Evolutionary conservation across 2,113 vertebrate genomes (phyloP), one percentile per base, ranked within the genome.

Genomic region (Chionis minor): DNA sequence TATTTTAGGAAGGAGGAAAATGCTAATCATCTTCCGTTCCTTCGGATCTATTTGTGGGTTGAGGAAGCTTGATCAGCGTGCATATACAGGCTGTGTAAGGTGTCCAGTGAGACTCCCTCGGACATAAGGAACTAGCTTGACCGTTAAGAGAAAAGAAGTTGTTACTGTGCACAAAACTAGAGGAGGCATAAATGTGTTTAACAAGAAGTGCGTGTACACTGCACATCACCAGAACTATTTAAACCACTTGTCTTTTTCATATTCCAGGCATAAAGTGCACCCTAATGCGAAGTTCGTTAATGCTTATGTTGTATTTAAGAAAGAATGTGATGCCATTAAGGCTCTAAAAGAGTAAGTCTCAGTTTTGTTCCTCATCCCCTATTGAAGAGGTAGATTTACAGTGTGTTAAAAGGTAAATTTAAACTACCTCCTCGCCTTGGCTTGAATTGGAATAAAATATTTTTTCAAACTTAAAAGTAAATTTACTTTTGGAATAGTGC

Each of bases 291-390:
- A 98, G 73, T 99, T 98, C 27, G 35, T 99, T 33, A 99, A 99
- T 18, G 99, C 99, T 23, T 99, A 99, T 3, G 88, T 99, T 10
- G 99, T 99, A n/a, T 99, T 99, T 91, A 98, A 98, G 69, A 98
- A 99, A 4, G 97, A 99, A 52, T 91, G 94, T 1, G 97, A 96
- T 8, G 99, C 98, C 9, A 7, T 62, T 20, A 98, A 92, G 38
- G 99, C 99, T 13, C 54, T 99, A 58, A 95, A 98, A 54, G 98
- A 98, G 99, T 99, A 95, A 97, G 83, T 96, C 47, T 61, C 14
- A 24, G 32, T 94, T 81, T 86, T 91, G 32, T 88, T 88, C 45
- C 45, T 87, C 8, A 3, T 81, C 42, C 23, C 32, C 20, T 72
- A 14, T 74, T 91, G 52, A 58, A 52, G 28, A 59, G 7, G 10